A percentile compares a stretch with the other conserved stretches of the same genome.
phyloP scores from a whole-genome alignment of 2,888 invertebrate genomes.

The Cephus pulcher region DNA sequence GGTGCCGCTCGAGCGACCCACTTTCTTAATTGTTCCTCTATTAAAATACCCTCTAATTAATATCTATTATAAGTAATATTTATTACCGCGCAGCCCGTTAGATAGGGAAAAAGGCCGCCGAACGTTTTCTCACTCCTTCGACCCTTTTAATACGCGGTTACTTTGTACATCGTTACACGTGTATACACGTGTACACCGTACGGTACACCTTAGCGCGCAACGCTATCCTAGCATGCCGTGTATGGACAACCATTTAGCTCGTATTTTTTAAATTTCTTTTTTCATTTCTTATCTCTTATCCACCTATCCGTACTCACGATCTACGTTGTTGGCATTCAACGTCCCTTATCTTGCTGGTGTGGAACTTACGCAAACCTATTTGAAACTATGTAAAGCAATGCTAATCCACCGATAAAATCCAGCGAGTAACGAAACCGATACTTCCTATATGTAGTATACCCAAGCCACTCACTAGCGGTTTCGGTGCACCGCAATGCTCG shows the following conservation, averaged over 20 bases:
- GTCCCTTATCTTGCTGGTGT: neutral
- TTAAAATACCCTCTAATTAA: conserved; percentile 59
- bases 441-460: neutral
- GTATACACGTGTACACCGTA: neutral
- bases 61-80: conserved; percentile 54
- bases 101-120: conserved; percentile 21
- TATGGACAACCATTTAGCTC: neutral
- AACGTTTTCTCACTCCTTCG: conserved; percentile 16
- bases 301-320: neutral
- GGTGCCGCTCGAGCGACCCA: conserved; percentile 43
- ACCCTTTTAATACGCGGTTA: conserved; percentile 18
- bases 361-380: conserved; percentile 55
- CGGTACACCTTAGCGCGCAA: neutral
- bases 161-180: neutral
- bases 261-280: neutral
- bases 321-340: neutral
- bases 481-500: conserved; percentile 47
- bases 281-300: neutral
- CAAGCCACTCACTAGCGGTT: conserved; percentile 18
- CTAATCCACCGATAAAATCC: conserved; percentile 64
- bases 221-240: neutral
- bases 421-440: conserved; percentile 44
- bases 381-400: conserved; percentile 63
- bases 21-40: conserved; percentile 59
- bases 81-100: conserved; percentile 41